These are phyloP conservation scores for Hyperoodon ampullatus DNA, from an alignment of 2,113 vertebrate genomes.

Conservation along the genomic window DNA sequence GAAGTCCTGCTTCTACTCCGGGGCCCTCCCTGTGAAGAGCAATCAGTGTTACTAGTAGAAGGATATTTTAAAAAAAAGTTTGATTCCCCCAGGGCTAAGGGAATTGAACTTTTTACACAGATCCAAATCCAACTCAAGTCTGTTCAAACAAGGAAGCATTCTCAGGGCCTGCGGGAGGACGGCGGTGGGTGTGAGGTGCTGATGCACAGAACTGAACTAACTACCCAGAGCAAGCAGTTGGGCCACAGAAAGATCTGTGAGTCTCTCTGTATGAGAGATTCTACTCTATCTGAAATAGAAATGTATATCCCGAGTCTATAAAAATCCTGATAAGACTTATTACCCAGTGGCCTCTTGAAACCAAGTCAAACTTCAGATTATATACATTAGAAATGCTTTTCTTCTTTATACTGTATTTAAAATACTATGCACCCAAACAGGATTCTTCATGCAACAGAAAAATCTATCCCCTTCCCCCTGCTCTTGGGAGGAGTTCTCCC, in stretches of 20 bases:
- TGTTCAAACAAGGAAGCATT: neutral
- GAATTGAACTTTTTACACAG: conserved; percentile 41
- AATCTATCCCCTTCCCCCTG: neutral
- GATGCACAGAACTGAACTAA: neutral
- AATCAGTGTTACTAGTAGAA: neutral
- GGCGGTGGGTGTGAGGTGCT: neutral
- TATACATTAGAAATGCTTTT: neutral
- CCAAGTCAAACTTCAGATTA: neutral
- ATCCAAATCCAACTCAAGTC: conserved; percentile 17
- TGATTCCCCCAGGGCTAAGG: neutral
- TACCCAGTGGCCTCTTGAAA: neutral
- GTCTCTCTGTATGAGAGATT: neutral
- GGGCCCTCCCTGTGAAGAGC: neutral
- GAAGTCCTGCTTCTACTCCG: neutral
- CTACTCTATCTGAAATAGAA: neutral
- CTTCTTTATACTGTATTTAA: neutral
- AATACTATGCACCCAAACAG: neutral
- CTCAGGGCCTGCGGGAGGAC: neutral
- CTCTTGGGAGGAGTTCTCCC: neutral
- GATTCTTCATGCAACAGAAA: neutral
- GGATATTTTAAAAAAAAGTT: neutral
- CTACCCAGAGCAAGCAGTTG: rapidly evolving
- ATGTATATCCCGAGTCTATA: neutral
- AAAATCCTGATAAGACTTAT: neutral
- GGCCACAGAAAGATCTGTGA: neutral